These are phyloP conservation scores for Dolichotis patagonum DNA, from an alignment of 2,113 vertebrate genomes.

Conservation along the genomic window DNA sequence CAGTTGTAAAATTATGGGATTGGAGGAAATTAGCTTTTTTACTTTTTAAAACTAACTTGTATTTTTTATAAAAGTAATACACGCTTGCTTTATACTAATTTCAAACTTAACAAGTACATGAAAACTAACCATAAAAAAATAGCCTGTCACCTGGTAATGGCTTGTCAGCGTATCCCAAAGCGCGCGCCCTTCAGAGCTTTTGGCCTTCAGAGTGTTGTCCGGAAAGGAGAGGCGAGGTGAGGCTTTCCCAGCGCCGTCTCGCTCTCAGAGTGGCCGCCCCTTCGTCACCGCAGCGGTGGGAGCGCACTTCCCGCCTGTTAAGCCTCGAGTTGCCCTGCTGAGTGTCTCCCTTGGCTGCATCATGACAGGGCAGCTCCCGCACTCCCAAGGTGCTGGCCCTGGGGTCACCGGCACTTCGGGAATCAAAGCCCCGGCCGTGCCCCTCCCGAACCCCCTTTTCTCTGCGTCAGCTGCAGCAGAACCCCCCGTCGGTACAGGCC, in stretches of 20 bases:
- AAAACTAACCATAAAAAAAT: background rate
- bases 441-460: constrained; percentile 17
- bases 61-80: background rate
- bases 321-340: background rate
- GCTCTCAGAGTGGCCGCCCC: constrained; percentile 47
- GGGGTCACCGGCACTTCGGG: background rate
- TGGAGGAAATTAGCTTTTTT: constrained; percentile 39
- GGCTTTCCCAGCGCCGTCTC: background rate
- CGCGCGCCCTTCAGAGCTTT: background rate
- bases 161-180: background rate
- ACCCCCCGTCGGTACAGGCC: background rate
- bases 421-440: background rate
- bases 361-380: background rate
- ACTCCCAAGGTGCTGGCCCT: background rate
- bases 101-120: constrained; percentile 4
- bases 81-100: constrained; percentile 12
- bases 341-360: background rate
- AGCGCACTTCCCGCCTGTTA: background rate
- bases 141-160: background rate
- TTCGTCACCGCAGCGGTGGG: background rate
- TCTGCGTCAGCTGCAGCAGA: background rate
- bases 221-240: background rate
- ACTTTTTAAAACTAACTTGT: background rate
- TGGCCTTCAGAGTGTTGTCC: background rate
- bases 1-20: constrained; percentile 8